These are phyloP conservation scores for Ormia ochracea DNA, from an alignment of 2,888 invertebrate species.

Conservation along the genomic window DNA sequence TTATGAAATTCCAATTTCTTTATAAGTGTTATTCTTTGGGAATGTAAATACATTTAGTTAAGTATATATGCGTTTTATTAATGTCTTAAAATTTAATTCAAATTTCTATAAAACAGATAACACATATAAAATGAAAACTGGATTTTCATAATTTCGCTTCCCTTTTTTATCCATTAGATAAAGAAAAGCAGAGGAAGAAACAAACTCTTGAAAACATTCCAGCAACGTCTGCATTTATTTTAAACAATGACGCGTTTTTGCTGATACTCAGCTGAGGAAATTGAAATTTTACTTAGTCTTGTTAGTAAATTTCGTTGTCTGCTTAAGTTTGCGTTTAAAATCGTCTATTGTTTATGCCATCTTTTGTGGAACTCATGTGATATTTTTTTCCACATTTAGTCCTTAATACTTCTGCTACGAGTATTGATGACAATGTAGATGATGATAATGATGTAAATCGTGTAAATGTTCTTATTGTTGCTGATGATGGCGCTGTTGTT, in stretches of 20 bases:
- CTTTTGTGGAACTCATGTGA: slow-evolving; percentile 19
- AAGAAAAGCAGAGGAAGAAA: too few relatives aligned
- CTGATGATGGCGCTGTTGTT: background rate
- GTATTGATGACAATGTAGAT: background rate
- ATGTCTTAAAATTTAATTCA: background rate
- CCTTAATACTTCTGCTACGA: background rate
- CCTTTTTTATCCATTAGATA: background rate
- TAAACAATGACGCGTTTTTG: background rate
- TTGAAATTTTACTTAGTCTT: slow-evolving; percentile 50
- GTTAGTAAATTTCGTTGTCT: slow-evolving; percentile 28
- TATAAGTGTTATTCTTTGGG: background rate
- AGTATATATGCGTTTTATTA: slow-evolving; percentile 12
- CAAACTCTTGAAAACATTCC: slow-evolving; percentile 16
- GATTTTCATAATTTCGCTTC: slow-evolving; percentile 48
- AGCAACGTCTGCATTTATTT: slow-evolving; percentile 27
- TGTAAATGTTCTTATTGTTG: slow-evolving; percentile 14
- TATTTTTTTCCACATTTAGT: background rate
- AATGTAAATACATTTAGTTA: background rate
- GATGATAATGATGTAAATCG: slow-evolving; percentile 20
- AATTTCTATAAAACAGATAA: background rate
- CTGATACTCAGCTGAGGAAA: slow-evolving; percentile 31
- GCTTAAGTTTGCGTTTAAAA: background rate
- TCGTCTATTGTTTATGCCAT: slow-evolving; percentile 6
- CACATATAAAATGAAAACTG: slow-evolving; percentile 40
- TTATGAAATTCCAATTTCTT: background rate